Conservation (phyloP, 2,797 vertebrate genomes). For the Cyclura pinguis region DNA sequence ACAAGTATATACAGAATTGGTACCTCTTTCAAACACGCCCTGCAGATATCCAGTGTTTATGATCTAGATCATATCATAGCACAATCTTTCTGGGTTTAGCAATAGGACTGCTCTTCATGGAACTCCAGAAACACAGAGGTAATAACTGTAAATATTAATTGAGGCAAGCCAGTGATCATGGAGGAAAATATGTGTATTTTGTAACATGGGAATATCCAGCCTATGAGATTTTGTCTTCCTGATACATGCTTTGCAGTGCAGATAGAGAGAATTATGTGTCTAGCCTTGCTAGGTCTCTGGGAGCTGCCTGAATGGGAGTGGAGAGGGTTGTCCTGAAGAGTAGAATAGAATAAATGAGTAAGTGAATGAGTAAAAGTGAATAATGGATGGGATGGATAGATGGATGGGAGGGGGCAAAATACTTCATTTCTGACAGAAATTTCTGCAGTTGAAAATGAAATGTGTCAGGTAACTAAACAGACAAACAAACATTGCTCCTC, state of each 20-base stretch:
- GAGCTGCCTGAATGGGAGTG: not conserved
- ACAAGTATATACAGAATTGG: not conserved
- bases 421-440: rapidly evolving
- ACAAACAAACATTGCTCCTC: slow-evolving; percentile 49
- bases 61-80: not conserved
- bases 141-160: not conserved
- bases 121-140: not conserved
- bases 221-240: not conserved
- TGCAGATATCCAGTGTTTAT: not conserved
- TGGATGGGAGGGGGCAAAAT: not conserved
- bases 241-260: not conserved
- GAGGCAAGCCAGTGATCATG: not conserved
- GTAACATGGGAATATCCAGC: not conserved
- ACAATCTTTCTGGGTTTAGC: not conserved
- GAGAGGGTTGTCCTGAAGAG: not conserved
- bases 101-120: not conserved
- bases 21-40: not conserved
- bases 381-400: not conserved
- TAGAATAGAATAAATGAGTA: not conserved
- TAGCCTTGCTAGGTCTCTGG: not conserved
- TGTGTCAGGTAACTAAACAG: slow-evolving; percentile 27
- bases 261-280: not conserved
- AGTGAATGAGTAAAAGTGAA: not conserved
- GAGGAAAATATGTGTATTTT: not conserved
- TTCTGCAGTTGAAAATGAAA: slow-evolving; percentile 26